Percentiles rank a stretch among this genome's conserved stretches.
Evolutionary conservation across 2,113 vertebrate species (phyloP).

Genomic region (Galbula dea): DNA sequence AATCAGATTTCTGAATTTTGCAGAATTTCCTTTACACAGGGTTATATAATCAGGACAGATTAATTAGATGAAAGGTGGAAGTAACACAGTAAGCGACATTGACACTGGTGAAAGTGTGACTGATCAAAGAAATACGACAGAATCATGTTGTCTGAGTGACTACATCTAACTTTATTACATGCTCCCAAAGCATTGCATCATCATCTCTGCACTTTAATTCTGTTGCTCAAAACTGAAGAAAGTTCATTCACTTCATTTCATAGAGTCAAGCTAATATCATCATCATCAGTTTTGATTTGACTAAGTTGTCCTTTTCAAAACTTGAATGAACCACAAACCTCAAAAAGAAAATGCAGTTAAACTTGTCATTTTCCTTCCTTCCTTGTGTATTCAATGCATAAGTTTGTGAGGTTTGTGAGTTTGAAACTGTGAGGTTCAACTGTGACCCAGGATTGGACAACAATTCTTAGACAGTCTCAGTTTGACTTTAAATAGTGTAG

Average conservation of each 20-base stretch:
- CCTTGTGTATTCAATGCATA: not conserved
- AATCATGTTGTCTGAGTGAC: not conserved
- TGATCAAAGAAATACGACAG: not conserved
- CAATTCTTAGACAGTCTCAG: not conserved
- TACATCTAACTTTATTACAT: not conserved
- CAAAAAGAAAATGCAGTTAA: not conserved
- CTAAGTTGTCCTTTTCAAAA: not conserved
- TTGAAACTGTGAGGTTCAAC: not conserved
- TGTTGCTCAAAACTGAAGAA: not conserved
- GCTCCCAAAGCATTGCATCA: not conserved
- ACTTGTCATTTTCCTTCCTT: not conserved
- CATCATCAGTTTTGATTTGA: not conserved
- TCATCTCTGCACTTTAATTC: not conserved
- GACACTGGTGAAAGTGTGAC: not conserved
- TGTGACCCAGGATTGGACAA: not conserved
- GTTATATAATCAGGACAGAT: not conserved
- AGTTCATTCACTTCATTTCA: not conserved
- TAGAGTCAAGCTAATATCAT: rapidly evolving
- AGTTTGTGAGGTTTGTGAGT: too few species aligned
- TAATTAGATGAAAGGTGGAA: slow-evolving; percentile 17
- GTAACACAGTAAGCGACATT: not conserved
- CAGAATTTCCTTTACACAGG: not conserved
- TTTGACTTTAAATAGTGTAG: slow-evolving; percentile 7
- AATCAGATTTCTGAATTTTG: not conserved
- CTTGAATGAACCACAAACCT: not conserved